Evolutionary conservation across 2,888 invertebrate genomes (phyloP).

Genomic region (Chydorus sphaericus): DNA sequence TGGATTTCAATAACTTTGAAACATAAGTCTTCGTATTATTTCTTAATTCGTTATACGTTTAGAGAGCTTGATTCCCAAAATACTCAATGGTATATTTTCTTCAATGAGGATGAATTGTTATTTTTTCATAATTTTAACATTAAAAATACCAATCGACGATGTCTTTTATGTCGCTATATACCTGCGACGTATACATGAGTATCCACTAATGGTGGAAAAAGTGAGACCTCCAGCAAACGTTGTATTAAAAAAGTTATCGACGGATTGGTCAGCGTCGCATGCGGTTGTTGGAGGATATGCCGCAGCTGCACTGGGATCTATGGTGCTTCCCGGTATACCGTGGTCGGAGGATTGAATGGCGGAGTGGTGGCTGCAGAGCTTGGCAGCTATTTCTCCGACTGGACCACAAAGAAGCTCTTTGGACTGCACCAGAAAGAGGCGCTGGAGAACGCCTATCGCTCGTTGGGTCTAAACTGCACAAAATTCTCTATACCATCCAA

Average conservation of each 20-base stretch:
- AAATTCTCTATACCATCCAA: no score
- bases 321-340: not conserved
- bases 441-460: no score
- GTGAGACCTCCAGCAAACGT: not conserved
- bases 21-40: no score
- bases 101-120: no score
- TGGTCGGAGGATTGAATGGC: not conserved
- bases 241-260: not conserved
- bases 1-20: no score
- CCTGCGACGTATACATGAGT: not conserved
- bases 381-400: not conserved
- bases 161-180: not conserved
- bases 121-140: no score
- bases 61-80: no score
- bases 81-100: no score
- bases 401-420: not conserved
- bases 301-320: not conserved
- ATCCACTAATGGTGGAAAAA: not conserved
- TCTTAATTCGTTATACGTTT: no score
- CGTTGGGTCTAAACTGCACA: not conserved
- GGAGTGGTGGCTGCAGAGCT: not conserved
- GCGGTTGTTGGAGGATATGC: not conserved
- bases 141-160: not conserved
- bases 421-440: not conserved
- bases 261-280: not conserved